Evolutionary conservation across 2,113 vertebrate species (phyloP).

Genomic region (Nothoprocta perdicaria): DNA sequence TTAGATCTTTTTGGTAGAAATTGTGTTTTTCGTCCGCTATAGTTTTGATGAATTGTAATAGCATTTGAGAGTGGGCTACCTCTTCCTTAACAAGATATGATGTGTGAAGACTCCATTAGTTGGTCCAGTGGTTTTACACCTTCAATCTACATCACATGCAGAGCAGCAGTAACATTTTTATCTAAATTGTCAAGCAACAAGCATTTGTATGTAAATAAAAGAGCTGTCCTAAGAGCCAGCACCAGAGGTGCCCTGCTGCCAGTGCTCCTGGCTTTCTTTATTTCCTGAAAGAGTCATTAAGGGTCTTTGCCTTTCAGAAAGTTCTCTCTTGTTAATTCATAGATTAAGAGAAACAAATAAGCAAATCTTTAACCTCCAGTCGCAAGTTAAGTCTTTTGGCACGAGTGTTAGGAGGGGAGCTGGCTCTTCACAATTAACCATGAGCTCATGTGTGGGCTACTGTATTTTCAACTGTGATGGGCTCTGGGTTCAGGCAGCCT

Average conservation of each 20-base stretch:
- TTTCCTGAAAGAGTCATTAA: constrained; percentile 42
- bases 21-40: background rate
- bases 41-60: constrained; percentile 49
- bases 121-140: constrained; percentile 65
- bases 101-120: constrained; percentile 68
- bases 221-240: background rate
- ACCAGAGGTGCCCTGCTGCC: background rate
- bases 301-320: constrained; percentile 45
- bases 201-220: constrained; percentile 68
- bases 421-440: constrained; percentile 16
- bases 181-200: constrained; percentile 67
- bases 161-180: constrained; percentile 64
- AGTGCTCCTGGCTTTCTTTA: constrained; percentile 3
- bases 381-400: background rate
- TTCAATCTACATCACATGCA: constrained; percentile 49
- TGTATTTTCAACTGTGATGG: background rate
- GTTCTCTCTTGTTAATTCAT: constrained; percentile 37
- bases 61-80: constrained; percentile 32
- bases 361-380: background rate
- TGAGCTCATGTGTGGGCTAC: background rate
- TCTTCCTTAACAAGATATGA: constrained; percentile 63
- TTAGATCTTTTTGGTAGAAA: background rate
- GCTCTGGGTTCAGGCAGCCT: constrained; percentile 44
- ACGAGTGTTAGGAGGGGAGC: background rate
- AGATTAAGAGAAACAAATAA: background rate